These are phyloP conservation scores for Lycophotia porphyrea DNA, from an alignment of 2,888 invertebrate genomes.

Conservation along the genomic window DNA sequence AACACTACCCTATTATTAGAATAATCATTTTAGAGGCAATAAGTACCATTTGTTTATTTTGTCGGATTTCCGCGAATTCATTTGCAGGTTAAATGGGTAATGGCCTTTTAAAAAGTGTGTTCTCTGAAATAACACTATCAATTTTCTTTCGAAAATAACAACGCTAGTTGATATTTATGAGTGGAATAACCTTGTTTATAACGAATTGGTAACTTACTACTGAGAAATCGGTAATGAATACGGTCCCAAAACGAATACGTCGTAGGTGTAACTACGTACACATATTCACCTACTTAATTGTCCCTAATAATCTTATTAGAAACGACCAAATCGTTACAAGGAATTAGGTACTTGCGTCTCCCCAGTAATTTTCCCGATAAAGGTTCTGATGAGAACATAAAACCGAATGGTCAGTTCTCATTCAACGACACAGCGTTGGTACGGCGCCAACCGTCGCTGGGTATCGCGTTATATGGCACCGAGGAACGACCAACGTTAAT, in stretches of 20 bases:
- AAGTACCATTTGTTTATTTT: neutral
- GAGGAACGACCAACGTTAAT: constrained; percentile 61
- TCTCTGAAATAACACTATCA: neutral
- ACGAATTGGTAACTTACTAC: neutral
- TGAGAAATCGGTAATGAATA: neutral
- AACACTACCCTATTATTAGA: neutral
- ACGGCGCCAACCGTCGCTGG: constrained; percentile 82
- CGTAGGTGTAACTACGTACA: neutral
- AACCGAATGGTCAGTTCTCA: constrained; percentile 82
- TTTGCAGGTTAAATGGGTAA: constrained; percentile 16
- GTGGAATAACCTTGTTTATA: neutral
- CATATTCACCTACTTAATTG: neutral
- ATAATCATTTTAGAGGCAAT: constrained; percentile 1
- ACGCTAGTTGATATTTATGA: neutral
- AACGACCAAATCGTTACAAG: constrained; percentile 37
- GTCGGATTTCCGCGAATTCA: constrained; percentile 1
- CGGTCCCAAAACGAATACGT: neutral
- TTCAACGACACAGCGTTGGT: constrained; percentile 85
- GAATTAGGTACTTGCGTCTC: constrained; percentile 56
- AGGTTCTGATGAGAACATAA: constrained; percentile 87
- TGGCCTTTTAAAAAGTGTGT: neutral
- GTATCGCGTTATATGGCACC: constrained; percentile 65
- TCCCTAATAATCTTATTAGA: constrained; percentile 29
- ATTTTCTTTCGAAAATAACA: neutral
- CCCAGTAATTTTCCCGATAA: constrained; percentile 78